Evolutionary conservation across 2,888 invertebrate genomes (phyloP).

Genomic region (Pyrochroa serraticornis): DNA sequence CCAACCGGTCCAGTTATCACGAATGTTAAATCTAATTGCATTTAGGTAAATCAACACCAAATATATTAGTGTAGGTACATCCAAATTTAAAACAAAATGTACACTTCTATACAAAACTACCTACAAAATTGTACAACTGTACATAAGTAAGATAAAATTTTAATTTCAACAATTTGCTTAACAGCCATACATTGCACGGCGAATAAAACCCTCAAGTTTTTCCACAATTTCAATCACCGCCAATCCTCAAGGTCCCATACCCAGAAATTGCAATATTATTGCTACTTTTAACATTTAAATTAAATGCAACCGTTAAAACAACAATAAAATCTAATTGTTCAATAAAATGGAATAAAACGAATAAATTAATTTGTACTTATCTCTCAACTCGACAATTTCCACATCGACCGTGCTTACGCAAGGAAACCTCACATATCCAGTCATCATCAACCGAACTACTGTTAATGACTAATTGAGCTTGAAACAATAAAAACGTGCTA

Average conservation of each 20-base stretch:
- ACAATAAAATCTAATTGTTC: no score
- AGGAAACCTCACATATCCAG: not conserved
- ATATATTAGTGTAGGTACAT: constrained; percentile 26
- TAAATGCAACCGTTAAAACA: no score
- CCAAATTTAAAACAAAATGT: constrained; percentile 28
- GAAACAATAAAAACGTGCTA: not conserved
- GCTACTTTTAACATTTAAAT: no score
- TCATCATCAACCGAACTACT: constrained; percentile 1
- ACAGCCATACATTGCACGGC: no score
- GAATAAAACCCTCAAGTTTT: no score
- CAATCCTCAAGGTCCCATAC: no score
- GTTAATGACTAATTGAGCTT: constrained; percentile 27
- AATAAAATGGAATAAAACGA: no score
- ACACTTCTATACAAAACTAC: constrained; percentile 23
- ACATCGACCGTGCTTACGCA: not conserved
- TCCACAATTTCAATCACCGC: no score
- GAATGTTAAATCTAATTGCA: constrained; percentile 5
- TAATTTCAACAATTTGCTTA: constrained; percentile 17
- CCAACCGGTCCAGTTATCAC: constrained; percentile 6
- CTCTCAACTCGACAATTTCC: no score
- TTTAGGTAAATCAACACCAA: constrained; percentile 21
- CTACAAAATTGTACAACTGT: constrained; percentile 27
- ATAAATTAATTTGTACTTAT: no score
- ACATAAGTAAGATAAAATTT: constrained; percentile 14
- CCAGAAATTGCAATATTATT: no score